Evolutionary conservation across 2,888 invertebrate species (phyloP).

Genomic region (Caenorhabditis macrosperma): DNA sequence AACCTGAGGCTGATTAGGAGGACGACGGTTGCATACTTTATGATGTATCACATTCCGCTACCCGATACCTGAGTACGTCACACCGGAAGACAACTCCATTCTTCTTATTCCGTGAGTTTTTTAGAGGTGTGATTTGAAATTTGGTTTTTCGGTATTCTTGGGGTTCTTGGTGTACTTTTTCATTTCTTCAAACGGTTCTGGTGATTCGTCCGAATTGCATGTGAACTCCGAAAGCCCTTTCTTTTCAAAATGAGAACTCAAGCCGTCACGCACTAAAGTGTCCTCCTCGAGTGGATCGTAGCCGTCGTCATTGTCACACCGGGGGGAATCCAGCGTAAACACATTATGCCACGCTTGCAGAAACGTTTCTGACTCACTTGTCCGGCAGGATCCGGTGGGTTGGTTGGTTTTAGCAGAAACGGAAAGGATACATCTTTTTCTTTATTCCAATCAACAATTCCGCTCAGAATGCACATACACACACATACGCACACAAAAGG

Average conservation of each 20-base stretch:
- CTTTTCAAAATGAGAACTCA: too few relatives aligned
- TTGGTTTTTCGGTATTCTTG: background rate
- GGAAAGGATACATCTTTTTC: background rate
- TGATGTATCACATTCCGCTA: conserved; percentile 8
- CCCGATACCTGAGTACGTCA: conserved; percentile 37
- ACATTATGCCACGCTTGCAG: too few relatives aligned
- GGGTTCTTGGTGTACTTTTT: too few relatives aligned
- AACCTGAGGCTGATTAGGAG: conserved; percentile 38
- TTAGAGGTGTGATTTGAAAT: too few relatives aligned
- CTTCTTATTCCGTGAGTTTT: conserved; percentile 10
- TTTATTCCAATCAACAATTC: conserved; percentile 9
- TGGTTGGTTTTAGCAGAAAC: too few relatives aligned
- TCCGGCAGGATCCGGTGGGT: too few relatives aligned
- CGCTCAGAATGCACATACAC: background rate
- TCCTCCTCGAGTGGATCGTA: background rate
- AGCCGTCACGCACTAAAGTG: background rate
- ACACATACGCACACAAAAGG: too few relatives aligned
- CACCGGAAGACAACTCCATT: conserved; percentile 33
- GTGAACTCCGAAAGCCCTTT: too few relatives aligned
- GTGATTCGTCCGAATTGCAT: too few relatives aligned
- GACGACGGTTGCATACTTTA: conserved; percentile 28
- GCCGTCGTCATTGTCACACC: background rate
- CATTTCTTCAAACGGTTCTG: too few relatives aligned
- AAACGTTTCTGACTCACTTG: too few relatives aligned
- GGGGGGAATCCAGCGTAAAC: background rate